phyloP scores from a whole-genome alignment of 1,140 invertebrate genomes.

The Drosophila leontia region DNA sequence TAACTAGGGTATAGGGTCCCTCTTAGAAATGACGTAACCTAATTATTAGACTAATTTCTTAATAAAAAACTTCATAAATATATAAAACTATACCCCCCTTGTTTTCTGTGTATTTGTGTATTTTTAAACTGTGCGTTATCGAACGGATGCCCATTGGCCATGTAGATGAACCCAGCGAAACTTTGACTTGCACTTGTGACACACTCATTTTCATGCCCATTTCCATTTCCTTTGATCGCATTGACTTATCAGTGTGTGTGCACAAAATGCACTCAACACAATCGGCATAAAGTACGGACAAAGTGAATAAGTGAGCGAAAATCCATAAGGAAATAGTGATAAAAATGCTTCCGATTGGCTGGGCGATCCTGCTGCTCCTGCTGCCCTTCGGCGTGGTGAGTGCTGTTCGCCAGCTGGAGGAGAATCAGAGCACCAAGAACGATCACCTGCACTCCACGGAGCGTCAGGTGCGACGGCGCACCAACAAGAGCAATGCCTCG shows the following conservation, averaged over 20 bases:
- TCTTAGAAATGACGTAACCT: too few species aligned
- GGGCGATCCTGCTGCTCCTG: slow-evolving; percentile 38
- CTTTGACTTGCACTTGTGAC: slow-evolving; percentile 44
- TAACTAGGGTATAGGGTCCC: too few species aligned
- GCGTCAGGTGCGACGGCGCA: slow-evolving; percentile 35
- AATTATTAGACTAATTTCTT: neutral
- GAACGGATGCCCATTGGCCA: slow-evolving; percentile 40
- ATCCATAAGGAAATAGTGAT: slow-evolving; percentile 24
- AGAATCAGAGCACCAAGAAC: slow-evolving; percentile 52
- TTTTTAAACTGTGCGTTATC: slow-evolving; percentile 24
- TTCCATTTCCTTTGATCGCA: slow-evolving; percentile 28
- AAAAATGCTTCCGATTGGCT: slow-evolving; percentile 51
- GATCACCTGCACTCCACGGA: slow-evolving; percentile 27
- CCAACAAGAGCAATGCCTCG: slow-evolving; percentile 43
- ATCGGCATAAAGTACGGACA: slow-evolving; percentile 8
- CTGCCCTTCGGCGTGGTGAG: slow-evolving; percentile 28
- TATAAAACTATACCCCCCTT: neutral
- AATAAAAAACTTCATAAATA: neutral
- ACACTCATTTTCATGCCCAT: slow-evolving; percentile 23
- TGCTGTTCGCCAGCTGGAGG: slow-evolving; percentile 46
- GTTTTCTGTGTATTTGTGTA: slow-evolving; percentile 25
- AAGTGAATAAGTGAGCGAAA: slow-evolving; percentile 36
- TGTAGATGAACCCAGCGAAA: slow-evolving; percentile 29
- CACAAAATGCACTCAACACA: slow-evolving; percentile 54
- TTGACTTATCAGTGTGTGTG: slow-evolving; percentile 31